Base-by-base conservation (phyloP, 2,888 invertebrate species). In the Clostera curtula region DNA sequence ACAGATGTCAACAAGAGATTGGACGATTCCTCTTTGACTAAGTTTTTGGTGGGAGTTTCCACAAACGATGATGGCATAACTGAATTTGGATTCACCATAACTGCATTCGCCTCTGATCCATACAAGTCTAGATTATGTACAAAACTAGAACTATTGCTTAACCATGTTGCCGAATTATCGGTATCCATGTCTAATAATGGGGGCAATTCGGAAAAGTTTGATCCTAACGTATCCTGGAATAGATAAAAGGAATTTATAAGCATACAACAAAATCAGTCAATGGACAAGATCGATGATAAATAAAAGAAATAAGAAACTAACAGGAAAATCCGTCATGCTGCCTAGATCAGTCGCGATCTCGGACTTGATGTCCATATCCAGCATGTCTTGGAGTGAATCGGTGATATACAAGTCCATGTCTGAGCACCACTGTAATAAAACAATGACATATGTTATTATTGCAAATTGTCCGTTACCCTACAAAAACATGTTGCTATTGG, bases 41-140 rank as follows among this genome's bases (percentile, higher is more conserved):
- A 62, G 35, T 56, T 71, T 50, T 83, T 83, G 5, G 75, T 63
- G 12, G 84, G 85, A 3, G 84, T 83, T 42, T 85, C 85, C 11
- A 84, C 80, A 33, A 89, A 88, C 40, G 91, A 87, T 18, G 91
- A 85, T 1, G 96, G 95, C 90, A 95, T 92, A 20, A 95, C 95
- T 12, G 93, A 93, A 58, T 93, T 95, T 3, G 96, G 96, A 76
- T 96, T 95, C 3, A 96, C 96, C 88, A 95, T 90, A 41, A 93
- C 90, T 7, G 90, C 89, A 36, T 89, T 89, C 19, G 90, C 90
- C 59, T 93, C 93, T 5, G 88, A 88, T 12, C 89, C 87, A 56
- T 87, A 88, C 45, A 90, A 84, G 63, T 90, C 91, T 49, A 90
- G 70, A 60, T 89, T 88, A 58, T 89, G 88, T 48, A 89, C 89